Percentiles rank a stretch among this genome's conserved stretches.
Conservation (phyloP, 2,797 vertebrate species). For the Smutsia gigantea region DNA sequence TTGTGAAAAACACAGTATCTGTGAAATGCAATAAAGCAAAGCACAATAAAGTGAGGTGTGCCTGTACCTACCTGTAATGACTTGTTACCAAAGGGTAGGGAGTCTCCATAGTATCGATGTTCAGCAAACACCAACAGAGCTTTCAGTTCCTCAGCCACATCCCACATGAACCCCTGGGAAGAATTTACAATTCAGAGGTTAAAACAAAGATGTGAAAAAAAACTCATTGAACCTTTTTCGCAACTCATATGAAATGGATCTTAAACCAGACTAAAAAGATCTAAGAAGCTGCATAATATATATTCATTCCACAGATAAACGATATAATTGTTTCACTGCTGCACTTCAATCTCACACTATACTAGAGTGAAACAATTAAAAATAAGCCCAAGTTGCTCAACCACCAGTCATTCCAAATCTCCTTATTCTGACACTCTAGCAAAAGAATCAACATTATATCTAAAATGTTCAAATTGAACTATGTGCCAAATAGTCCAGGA, state of each 20-base stretch:
- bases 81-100: constrained; percentile 94
- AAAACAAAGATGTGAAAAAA: constrained; percentile 31
- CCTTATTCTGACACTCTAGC: neutral
- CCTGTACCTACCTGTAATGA: constrained; percentile 91
- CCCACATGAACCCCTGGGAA: constrained; percentile 97
- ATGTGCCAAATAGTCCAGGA: neutral
- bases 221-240: neutral
- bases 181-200: constrained; percentile 20
- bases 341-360: neutral
- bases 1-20: neutral
- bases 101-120: constrained; percentile 97
- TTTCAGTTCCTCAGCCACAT: constrained; percentile 92
- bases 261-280: constrained; percentile 25
- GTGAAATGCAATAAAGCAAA: neutral
- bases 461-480: constrained; percentile 21
- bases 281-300: neutral
- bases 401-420: neutral
- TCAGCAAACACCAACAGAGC: constrained; percentile 98
- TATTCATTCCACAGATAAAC: neutral
- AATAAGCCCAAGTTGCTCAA: neutral
- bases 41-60: neutral
- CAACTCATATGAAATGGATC: neutral
- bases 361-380: constrained; percentile 40
- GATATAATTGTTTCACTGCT: neutral
- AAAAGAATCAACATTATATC: neutral